phyloP scores from a whole-genome alignment of 2,113 vertebrate species.

The Ariopsis seemanni region DNA sequence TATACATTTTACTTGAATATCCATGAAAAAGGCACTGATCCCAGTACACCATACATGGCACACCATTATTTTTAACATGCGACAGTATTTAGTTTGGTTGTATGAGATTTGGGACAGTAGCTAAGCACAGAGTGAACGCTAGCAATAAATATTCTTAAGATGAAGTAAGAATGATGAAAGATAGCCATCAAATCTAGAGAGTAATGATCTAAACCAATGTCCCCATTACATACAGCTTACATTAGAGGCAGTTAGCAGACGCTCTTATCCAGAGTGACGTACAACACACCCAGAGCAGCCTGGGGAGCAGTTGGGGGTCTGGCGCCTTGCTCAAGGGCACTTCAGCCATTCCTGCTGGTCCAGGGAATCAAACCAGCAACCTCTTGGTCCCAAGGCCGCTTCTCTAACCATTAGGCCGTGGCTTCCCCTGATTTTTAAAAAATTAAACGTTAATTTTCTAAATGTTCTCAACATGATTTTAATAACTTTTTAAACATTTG shows the following conservation, averaged over 20 bases:
- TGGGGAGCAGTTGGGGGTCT: too few species aligned
- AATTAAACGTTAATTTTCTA: too few species aligned
- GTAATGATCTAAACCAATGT: background rate
- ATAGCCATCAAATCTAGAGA: background rate
- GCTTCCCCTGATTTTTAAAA: too few species aligned
- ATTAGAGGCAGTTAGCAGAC: too few species aligned
- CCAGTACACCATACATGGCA: background rate
- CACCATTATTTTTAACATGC: background rate
- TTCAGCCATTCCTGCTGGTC: too few species aligned
- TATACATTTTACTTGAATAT: background rate
- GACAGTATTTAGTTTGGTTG: background rate
- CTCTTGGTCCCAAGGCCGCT: too few species aligned
- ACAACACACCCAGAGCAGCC: too few species aligned
- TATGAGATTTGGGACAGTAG: background rate
- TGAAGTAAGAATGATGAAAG: background rate
- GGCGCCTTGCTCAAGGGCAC: too few species aligned
- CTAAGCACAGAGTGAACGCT: background rate
- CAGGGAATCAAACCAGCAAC: too few species aligned
- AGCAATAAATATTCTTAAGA: background rate
- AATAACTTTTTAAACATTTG: background rate
- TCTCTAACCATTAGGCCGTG: too few species aligned
- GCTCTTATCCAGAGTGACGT: too few species aligned
- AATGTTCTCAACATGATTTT: background rate
- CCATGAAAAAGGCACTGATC: background rate
- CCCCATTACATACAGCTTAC: background rate